These are phyloP conservation scores for Leptinotarsa lineolata DNA, from an alignment of 1,140 invertebrate genomes.

Conservation along the genomic window DNA sequence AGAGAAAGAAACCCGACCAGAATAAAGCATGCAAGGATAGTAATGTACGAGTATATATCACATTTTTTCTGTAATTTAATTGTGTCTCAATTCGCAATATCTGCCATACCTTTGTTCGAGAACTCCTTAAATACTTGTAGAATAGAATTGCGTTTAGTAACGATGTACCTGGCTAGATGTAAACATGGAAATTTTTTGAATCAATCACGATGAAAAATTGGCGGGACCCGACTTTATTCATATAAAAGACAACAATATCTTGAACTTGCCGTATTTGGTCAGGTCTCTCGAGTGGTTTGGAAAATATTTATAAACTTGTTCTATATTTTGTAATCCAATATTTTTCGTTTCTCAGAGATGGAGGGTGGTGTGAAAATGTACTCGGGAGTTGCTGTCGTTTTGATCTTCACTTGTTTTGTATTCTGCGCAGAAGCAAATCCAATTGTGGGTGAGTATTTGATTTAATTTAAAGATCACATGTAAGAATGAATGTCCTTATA, in stretches of 20 bases:
- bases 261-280: not conserved
- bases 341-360: not conserved
- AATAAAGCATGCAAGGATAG: not conserved
- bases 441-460: slow-evolving; percentile 7
- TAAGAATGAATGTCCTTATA: too few relatives aligned
- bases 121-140: slow-evolving; percentile 5
- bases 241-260: slow-evolving; percentile 2
- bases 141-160: not conserved
- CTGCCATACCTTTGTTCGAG: not conserved
- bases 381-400: slow-evolving; percentile 10
- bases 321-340: not conserved
- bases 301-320: not conserved
- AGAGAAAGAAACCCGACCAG: not conserved
- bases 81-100: not conserved
- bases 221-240: not conserved
- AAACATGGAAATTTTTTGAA: not conserved
- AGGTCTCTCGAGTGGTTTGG: slow-evolving; percentile 1
- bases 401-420: not conserved
- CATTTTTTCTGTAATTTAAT: slow-evolving; percentile 4
- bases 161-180: slow-evolving; percentile 1
- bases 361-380: not conserved
- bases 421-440: slow-evolving; percentile 10
- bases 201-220: not conserved
- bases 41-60: not conserved
- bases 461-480: not conserved